Evolutionary conservation across 2,888 invertebrate species (phyloP), one percentile per base, ranked within the genome.

Genomic region (Lasioglossum villosulum): DNA sequence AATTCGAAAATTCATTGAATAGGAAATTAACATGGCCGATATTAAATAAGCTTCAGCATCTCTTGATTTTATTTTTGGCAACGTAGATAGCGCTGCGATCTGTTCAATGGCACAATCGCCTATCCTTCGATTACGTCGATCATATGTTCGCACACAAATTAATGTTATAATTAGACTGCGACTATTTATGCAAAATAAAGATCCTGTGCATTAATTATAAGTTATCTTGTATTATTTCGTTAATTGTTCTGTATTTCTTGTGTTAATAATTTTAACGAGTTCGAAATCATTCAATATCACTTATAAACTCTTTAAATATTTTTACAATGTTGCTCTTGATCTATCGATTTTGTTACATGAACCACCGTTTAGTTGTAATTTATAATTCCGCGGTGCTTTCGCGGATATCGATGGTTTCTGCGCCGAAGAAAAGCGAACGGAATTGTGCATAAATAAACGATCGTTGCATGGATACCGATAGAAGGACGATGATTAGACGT

Each of bases 401-500:
- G 16, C 27, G 39, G 19, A 23, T 27, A 39, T 52, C 4, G 34
- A 3, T 4, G 5, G 6, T 27, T 34, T 30, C 14, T 23, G 19
- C 19, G n/a, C 14, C 8, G 39, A 3, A 14, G 37, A 23, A 14
- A 14, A 2, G 6, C 23, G 12, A 19, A 23, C 8, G 2, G 39
- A 59, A 70, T 48, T 39, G 45, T 4, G 8, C 59, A n/a, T 30
- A 48, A 12, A 59, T 34, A 39, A 45, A 80, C 34, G n/a, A 42
- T n/a, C n/a, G 39, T 42, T 68, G 34, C 59, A 59, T 14, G 56
- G 56, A 1, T 5, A 16, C 39, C 27, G 10, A 56, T 23, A 2
- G 48, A 39, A 70, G 30, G 19, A 66, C 30, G 42, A n/a, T 74
- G 39, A 78, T 75, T 79, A 52, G 66, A 76, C 23, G 52, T 76